These are phyloP conservation scores for Chionomys nivalis DNA, from an alignment of 2,113 vertebrate genomes.

Conservation along the genomic window DNA sequence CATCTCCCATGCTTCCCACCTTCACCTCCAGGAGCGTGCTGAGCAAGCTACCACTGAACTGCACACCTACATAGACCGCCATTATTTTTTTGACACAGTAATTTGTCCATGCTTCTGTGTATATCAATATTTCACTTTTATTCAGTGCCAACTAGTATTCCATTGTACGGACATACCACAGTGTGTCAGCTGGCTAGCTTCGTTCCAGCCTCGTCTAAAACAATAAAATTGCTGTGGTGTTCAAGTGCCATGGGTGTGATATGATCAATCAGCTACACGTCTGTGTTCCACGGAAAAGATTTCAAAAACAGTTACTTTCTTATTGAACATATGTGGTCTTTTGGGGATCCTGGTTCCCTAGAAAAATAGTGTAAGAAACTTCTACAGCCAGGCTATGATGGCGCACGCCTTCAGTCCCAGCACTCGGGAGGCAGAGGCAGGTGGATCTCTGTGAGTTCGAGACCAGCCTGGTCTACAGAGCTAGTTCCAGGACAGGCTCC, in stretches of 20 bases:
- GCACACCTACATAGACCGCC: background rate
- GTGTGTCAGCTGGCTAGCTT: rapidly evolving
- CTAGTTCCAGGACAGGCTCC: no score
- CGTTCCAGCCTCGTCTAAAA: background rate
- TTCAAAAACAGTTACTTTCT: background rate
- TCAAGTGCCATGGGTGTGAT: background rate
- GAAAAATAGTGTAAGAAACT: background rate
- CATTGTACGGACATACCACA: no score
- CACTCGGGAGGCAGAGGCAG: no score
- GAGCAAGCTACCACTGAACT: background rate
- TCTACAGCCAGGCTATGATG: no score
- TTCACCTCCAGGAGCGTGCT: background rate
- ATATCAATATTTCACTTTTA: background rate
- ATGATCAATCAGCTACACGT: no score
- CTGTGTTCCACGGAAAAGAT: background rate
- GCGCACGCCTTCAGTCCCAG: no score
- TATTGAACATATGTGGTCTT: no score
- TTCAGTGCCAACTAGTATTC: background rate
- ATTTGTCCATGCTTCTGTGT: background rate
- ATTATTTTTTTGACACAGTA: background rate
- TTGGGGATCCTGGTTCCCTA: background rate
- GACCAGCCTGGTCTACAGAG: no score
- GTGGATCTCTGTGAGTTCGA: no score
- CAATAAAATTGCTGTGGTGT: conserved; percentile 1
- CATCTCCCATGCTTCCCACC: background rate